phyloP scores from a whole-genome alignment of 2,888 invertebrate genomes.

The Cheiracanthium punctorium region DNA sequence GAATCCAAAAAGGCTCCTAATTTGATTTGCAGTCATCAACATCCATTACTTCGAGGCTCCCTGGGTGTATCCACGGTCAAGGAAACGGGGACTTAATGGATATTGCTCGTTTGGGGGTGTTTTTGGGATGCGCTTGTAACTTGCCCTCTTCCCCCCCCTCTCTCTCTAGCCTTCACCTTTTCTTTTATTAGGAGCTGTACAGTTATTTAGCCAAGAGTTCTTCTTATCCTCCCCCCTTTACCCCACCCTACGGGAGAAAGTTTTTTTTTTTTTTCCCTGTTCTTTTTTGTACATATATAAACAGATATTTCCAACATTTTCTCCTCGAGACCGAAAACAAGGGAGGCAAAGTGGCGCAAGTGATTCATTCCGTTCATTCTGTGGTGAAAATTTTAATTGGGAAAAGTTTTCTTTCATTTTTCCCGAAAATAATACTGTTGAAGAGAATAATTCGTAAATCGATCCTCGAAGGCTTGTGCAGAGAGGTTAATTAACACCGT shows the following conservation, averaged over 20 bases:
- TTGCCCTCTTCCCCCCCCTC: no score
- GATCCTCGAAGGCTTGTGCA: no score
- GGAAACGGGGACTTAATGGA: constrained; percentile 64
- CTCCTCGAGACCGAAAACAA: background rate
- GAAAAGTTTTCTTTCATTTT: no score
- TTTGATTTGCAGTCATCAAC: constrained; percentile 71
- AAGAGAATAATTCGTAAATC: no score
- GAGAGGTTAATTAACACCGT: no score
- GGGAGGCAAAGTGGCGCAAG: constrained; percentile 32
- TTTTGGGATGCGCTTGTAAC: constrained; percentile 28
- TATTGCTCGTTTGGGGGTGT: constrained; percentile 68
- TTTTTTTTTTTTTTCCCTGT: no score
- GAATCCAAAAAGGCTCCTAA: constrained; percentile 70
- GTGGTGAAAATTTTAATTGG: no score
- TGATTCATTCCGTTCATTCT: no score
- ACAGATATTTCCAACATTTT: background rate
- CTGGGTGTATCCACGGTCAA: constrained; percentile 36
- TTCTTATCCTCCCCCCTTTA: background rate
- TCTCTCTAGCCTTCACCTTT: constrained; percentile 55
- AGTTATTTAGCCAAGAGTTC: constrained; percentile 25
- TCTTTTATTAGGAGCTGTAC: constrained; percentile 46
- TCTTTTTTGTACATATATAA: no score
- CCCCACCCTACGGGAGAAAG: constrained; percentile 26
- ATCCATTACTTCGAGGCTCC: constrained; percentile 67
- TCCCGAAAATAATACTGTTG: no score